phyloP scores from a whole-genome alignment of 2,797 vertebrate species.

The Lates japonicus region DNA sequence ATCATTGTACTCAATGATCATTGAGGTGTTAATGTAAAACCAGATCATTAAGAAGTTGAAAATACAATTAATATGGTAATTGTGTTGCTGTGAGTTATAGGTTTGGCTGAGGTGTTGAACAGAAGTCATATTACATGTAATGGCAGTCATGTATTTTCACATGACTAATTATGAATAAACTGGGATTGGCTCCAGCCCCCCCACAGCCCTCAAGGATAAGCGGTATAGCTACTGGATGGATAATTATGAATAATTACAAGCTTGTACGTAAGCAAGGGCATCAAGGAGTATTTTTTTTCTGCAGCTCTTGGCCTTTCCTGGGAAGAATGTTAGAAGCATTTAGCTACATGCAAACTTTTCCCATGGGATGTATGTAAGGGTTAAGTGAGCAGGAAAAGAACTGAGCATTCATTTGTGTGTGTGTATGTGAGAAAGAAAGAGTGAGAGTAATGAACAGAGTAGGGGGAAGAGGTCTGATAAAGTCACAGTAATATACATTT shows the following conservation, averaged over 20 bases:
- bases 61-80: not conserved
- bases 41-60: not conserved
- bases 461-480: constrained; percentile 4
- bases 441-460: not conserved
- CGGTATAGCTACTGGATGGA: not conserved
- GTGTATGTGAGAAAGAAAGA: not conserved
- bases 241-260: constrained; percentile 38
- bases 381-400: constrained; percentile 27
- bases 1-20: not conserved
- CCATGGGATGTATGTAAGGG: constrained; percentile 26
- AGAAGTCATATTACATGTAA: constrained; percentile 20
- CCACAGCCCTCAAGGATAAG: not conserved
- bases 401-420: constrained; percentile 9
- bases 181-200: not conserved
- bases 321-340: constrained; percentile 46
- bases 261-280: not conserved
- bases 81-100: not conserved
- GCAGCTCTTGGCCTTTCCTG: not conserved
- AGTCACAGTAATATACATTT: constrained; percentile 32
- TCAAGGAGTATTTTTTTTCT: not conserved
- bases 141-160: constrained; percentile 15
- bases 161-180: constrained; percentile 14
- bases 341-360: constrained; percentile 41
- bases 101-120: not conserved
- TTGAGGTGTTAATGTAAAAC: not conserved